A percentile compares a stretch with the other conserved stretches of the same genome.
Conservation (phyloP, 2,888 invertebrate genomes). For the Lypha dubia region DNA sequence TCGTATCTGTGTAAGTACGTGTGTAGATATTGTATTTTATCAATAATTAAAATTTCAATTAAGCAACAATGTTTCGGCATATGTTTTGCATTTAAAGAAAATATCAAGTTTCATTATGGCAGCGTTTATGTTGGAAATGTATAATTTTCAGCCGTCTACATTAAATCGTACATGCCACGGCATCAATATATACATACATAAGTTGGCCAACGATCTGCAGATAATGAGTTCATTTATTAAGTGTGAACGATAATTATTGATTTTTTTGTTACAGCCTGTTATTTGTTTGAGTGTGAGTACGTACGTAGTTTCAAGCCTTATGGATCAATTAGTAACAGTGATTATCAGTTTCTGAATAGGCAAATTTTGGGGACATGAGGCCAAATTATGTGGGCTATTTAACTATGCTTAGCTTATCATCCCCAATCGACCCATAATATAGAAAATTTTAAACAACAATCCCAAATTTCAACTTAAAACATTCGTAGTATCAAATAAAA, state of each 20-base stretch:
- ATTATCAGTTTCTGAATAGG: no score
- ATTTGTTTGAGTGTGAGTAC: no score
- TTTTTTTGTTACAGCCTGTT: not conserved
- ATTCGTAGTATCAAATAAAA: no score
- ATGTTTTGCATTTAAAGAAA: slow-evolving; percentile 64
- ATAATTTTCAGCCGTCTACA: slow-evolving; percentile 20
- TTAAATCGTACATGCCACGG: not conserved
- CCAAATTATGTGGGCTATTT: no score
- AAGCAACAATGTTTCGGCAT: slow-evolving; percentile 67
- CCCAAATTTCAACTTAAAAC: no score
- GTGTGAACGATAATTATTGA: not conserved
- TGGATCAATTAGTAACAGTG: no score
- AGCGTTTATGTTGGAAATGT: slow-evolving; percentile 15
- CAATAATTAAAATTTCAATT: slow-evolving; percentile 67
- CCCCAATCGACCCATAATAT: no score
- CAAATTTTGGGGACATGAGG: no score
- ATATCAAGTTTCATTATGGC: slow-evolving; percentile 62
- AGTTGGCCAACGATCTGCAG: not conserved
- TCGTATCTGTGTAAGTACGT: slow-evolving; percentile 23
- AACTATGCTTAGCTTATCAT: no score
- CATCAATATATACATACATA: slow-evolving; percentile 1
- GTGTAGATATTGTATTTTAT: slow-evolving; percentile 63
- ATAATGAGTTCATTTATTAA: not conserved
- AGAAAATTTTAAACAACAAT: no score
- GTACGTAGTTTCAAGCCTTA: no score